Evolutionary conservation across 2,888 invertebrate genomes (phyloP).

Genomic region (Empis stercorea): DNA sequence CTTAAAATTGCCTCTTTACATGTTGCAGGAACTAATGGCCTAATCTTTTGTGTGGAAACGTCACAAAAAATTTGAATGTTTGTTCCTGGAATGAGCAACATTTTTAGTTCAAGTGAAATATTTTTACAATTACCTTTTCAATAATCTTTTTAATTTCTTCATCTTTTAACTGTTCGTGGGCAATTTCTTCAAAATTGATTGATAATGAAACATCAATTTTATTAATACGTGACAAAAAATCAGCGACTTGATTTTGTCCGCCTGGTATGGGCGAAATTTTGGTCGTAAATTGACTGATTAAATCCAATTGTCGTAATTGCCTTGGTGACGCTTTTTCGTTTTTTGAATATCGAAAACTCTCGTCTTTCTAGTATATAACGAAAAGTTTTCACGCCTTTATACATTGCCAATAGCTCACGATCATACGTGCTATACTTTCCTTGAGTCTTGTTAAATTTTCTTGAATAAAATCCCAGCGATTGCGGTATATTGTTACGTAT

Average conservation of each 20-base stretch:
- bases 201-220: background rate
- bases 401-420: background rate
- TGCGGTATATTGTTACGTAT: background rate
- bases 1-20: background rate
- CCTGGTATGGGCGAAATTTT: no score
- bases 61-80: slow-evolving; percentile 3
- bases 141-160: background rate
- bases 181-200: slow-evolving; percentile 1
- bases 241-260: slow-evolving; percentile 3
- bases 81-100: slow-evolving; percentile 5
- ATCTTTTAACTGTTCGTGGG: slow-evolving; percentile 1
- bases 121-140: no score
- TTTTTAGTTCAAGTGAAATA: slow-evolving; percentile 3
- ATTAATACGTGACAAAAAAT: slow-evolving; percentile 5
- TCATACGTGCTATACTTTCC: background rate
- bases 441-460: background rate
- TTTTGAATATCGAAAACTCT: no score
- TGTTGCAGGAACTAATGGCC: slow-evolving; percentile 2
- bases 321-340: no score
- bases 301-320: no score
- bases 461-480: background rate
- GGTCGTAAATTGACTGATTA: no score
- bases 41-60: slow-evolving; percentile 1
- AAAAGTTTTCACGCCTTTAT: no score
- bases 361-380: no score